Evolutionary conservation across 2,797 vertebrate genomes (phyloP), one percentile per base, ranked within the genome.

Genomic region (Scleropages formosus): DNA sequence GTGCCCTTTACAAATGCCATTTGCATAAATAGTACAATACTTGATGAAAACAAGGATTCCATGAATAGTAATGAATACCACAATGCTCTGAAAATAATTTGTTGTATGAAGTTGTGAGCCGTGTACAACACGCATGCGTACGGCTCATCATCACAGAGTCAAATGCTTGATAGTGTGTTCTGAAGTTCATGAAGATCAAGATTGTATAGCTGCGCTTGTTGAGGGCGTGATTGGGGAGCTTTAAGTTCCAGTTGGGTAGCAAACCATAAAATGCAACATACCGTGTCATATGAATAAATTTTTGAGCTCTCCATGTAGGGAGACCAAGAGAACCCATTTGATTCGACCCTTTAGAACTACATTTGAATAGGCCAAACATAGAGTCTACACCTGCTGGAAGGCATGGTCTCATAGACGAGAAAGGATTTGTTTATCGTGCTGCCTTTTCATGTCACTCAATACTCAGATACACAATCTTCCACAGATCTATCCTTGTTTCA

Each of bases 21-120:
- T 80, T 80, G 24, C 78, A 81, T 81, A 82, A 78, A 80, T 82
- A 77, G 80, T 68, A 79, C 20, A 62, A 53, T 65, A 75, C 67
- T 72, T 69, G 58, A 78, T 80, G 66, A 71, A 75, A 60, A 80
- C 51, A 44, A 72, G 67, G 26, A 62, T 27, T 24, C 63, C 46
- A 61, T 65, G 51, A 69, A 67, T 59, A 75, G 70, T 68, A 68
- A 75, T 75, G 74, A 12, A 49, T 47, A 16, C 12, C 22, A 26
- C 46, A 60, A 47, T 46, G 56, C 47, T 61, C 47, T 75, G 31
- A 20, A 75, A 68, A 60, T 59, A 75, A 68, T 60, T 68, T 46
- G 51, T 20, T 58, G 31, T 46, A 39, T 39, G n/a, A 13, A 8
- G 64, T 18, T 51, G 49, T 71, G 47, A 71, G 12, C 24, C 22